phyloP scores from a whole-genome alignment of 2,888 invertebrate genomes.

The Chrysina gloriosa region DNA sequence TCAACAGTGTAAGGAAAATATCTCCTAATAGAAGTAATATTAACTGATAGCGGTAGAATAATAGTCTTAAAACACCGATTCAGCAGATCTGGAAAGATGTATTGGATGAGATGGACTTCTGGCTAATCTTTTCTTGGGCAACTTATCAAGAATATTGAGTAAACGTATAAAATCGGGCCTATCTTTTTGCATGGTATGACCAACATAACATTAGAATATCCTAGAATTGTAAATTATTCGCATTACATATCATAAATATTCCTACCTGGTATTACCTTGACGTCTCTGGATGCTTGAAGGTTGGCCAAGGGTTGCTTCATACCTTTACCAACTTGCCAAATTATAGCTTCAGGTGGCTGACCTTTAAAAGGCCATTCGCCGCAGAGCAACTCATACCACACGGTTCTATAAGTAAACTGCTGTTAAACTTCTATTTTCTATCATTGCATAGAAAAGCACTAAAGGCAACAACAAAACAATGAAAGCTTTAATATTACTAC shows the following conservation, averaged over 20 bases:
- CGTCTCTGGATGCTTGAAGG: conserved; percentile 94
- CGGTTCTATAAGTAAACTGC: conserved; percentile 79
- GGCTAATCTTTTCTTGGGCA: conserved; percentile 95
- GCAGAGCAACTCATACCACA: conserved; percentile 97
- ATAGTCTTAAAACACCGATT: conserved; percentile 84
- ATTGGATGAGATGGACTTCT: conserved; percentile 98
- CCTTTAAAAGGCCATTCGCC: conserved; percentile 97
- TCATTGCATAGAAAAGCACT: no score
- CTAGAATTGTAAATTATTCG: conserved; percentile 66
- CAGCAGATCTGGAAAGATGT: conserved; percentile 94
- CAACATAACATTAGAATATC: conserved; percentile 98
- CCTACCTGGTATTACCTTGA: conserved; percentile 77
- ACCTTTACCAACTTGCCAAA: conserved; percentile 98
- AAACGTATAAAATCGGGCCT: conserved; percentile 92
- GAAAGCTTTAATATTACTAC: no score
- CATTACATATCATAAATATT: neutral
- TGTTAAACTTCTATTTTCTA: no score
- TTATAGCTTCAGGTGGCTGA: conserved; percentile 93
- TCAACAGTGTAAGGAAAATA: neutral
- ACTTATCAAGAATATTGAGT: conserved; percentile 85
- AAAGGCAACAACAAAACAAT: no score
- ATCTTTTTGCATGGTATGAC: conserved; percentile 86
- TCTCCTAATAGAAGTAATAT: conserved; percentile 13
- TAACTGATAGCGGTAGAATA: conserved; percentile 13
- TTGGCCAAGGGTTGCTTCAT: conserved; percentile 95